Evolutionary conservation across 2,113 vertebrate genomes (phyloP), one percentile per base, ranked within the genome.

Genomic region (Brachyhypopomus gauderio): DNA sequence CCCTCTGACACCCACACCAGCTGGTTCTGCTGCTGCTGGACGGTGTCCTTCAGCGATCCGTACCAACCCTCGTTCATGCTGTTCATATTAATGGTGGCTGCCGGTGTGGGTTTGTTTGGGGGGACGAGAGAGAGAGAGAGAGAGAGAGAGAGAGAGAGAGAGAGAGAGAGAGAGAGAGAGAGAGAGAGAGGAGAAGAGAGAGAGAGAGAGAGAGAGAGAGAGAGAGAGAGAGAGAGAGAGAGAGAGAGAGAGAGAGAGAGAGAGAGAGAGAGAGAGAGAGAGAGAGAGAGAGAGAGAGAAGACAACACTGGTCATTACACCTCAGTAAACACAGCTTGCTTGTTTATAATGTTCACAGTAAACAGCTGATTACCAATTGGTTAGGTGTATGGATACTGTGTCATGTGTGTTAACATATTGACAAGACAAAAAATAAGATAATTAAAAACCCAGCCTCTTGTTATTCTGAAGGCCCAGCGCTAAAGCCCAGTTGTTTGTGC

Each of bases 1-100:
- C 97, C 98, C 91, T 99, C 98, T 19, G 98, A 99, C 89, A 99
- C 98, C 98, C 98, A 99, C 20, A 99, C 97, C 78, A 99, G 89
- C 82, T 99, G 98, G 88, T 97, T 99, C 91, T 99, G 98, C 78
- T 99, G 98, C 64, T 98, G 96, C 67, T 99, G 96, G 89, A 98
- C 93, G 8, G 88, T 95, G 79, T 99, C 97, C 83, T 99, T 99
- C 83, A 99, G 88, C 2, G 95, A 96, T 78, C 98, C 97, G 81
- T 98, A 99, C 97, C 97, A 99, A 80, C 97, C 97, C 30, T 99
- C 97, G 48, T 98, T 99, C 97, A 98, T 96, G 83, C 89, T 97
- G 91, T 99, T 99, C 92, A 99, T 94, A 90, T 98, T 98, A 92
- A 99, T 98, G 71, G 95, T 97, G 78, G 96, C 97, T 52, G 45